Conservation (phyloP, 2,113 vertebrate species). For the Sylvia atricapilla region DNA sequence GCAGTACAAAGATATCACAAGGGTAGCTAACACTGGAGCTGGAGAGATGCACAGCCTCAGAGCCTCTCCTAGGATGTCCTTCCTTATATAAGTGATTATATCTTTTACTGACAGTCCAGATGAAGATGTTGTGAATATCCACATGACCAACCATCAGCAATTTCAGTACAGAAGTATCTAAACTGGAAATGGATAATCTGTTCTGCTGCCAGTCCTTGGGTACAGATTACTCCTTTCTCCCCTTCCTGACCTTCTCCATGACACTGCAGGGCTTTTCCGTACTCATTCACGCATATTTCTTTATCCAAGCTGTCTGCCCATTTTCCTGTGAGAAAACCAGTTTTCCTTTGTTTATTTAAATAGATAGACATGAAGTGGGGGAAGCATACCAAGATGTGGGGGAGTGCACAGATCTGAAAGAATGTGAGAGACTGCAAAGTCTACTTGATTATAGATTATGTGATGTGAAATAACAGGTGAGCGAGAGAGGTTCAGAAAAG, state of each 20-base stretch:
- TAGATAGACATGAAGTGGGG: not conserved
- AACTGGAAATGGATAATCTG: not conserved
- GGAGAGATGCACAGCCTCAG: not conserved
- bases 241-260: not conserved
- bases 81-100: not conserved
- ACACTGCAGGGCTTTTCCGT: not conserved
- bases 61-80: not conserved
- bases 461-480: not conserved
- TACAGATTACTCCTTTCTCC: not conserved
- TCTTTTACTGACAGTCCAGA: not conserved
- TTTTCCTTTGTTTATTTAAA: not conserved
- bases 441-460: not conserved
- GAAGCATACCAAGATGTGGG: not conserved
- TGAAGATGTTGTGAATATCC: not conserved
- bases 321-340: not conserved
- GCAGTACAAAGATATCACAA: not conserved
- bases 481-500: not conserved
- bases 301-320: not conserved
- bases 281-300: not conserved
- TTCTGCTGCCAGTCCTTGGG: not conserved
- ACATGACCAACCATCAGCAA: not conserved
- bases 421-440: not conserved
- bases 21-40: not conserved
- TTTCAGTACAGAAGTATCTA: not conserved
- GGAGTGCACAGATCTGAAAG: not conserved